Evolutionary conservation across 2,888 invertebrate species (phyloP), one percentile per base, ranked within the genome.

Genomic region (Limenitis arthemis): DNA sequence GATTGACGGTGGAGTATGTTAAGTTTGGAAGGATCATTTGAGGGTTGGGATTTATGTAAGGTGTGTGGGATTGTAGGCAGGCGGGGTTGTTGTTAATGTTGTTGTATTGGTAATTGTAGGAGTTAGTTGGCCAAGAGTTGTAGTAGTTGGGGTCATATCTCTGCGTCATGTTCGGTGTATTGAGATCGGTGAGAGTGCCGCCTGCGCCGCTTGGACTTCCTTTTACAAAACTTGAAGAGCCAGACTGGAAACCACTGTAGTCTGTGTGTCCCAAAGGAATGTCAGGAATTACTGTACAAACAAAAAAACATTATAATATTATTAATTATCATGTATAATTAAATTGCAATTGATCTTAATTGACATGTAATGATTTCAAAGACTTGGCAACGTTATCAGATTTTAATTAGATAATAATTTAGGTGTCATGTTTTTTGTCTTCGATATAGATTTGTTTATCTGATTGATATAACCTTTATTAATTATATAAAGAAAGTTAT

Each of bases 1-100:
- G 94, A 72, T 94, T 94, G 49, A 94, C 94, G 29, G 94, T 94
- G 39, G 94, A 94, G 74, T 94, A 93, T 0, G 50, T 51, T 0
- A 94, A 82, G 66, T 93, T 93, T 0, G 94, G 94, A 0, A 94
- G 88, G 20, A 94, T 90, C 90, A 94, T 91, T 52, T 91, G 89
- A 3, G 91, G 88, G 49, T 83, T 83, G 0, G 91, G 88, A 61
- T 88, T 89, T 53, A 89, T 87, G 74, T 90, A 91, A 5, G 88
- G 83, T 58, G 90, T 86, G 65, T 90, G 90, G 6, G 87, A 77
- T 56, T 87, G 87, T 46, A 87, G 61, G 58, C 87, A 86, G 9
- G 84, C 71, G 20, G 85, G 77, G 60, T 88, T 88, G 67, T 86
- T 88, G 68, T 87, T 88, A 6, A 86, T 81, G 58, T 89, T 89